These are phyloP conservation scores for Adelognathus sp. DNA, from an alignment of 2,888 invertebrate genomes.

Conservation along the genomic window DNA sequence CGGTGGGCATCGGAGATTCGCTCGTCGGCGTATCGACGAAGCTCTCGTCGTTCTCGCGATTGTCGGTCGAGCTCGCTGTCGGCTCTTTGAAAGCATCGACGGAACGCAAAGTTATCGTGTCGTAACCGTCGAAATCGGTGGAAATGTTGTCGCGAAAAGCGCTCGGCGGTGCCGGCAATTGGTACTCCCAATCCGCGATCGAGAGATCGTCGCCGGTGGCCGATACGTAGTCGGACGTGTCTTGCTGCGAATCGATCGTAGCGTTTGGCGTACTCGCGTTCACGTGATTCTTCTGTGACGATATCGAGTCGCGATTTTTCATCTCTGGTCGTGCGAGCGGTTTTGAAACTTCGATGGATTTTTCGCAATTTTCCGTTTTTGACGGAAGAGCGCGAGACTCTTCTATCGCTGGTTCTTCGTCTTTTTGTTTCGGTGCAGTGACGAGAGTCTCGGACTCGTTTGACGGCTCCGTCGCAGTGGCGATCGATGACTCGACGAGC, in stretches of 20 bases:
- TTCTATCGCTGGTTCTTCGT: background rate
- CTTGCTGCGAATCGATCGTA: conserved; percentile 72
- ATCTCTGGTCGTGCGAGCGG: conserved; percentile 4
- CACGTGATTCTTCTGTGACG: conserved; percentile 12
- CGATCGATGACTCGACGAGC: conserved; percentile 32
- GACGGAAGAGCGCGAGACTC: conserved; percentile 23
- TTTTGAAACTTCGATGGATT: conserved; percentile 14
- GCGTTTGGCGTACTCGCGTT: conserved; percentile 58
- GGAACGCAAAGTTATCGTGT: conserved; percentile 63
- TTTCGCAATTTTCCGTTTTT: background rate
- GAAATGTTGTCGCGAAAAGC: conserved; percentile 82
- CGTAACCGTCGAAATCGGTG: conserved; percentile 66
- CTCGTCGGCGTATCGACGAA: background rate
- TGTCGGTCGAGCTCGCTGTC: background rate
- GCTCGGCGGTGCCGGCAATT: conserved; percentile 84
- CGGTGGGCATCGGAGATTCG: conserved; percentile 12
- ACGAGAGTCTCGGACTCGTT: background rate
- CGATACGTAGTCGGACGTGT: conserved; percentile 78
- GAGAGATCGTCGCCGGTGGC: conserved; percentile 66
- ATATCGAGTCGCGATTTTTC: conserved; percentile 32
- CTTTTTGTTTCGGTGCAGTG: background rate
- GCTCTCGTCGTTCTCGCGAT: conserved; percentile 4
- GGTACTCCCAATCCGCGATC: conserved; percentile 82
- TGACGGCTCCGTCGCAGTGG: background rate
- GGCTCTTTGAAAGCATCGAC: conserved; percentile 63